A percentile compares a stretch with the other conserved stretches of the same genome.
Conservation (phyloP, 2,113 vertebrate genomes). For the Thryonomys swinderianus region DNA sequence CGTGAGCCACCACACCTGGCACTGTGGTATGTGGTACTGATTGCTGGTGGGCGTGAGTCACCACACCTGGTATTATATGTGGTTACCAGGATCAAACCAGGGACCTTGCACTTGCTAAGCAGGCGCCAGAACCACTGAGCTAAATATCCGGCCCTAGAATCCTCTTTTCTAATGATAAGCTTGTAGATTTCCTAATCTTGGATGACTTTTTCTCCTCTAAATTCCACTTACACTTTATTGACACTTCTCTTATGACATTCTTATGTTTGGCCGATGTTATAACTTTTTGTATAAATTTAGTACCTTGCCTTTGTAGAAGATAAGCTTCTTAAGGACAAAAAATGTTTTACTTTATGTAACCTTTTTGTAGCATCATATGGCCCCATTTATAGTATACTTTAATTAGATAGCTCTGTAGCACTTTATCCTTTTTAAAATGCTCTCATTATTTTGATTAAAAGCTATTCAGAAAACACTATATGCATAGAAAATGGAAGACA, state of each 20-base stretch:
- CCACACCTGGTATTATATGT: too few species aligned
- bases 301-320: not conserved
- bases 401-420: not conserved
- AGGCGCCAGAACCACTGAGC: too few species aligned
- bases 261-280: not conserved
- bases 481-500: not conserved
- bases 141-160: too few species aligned
- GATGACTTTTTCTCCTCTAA: not conserved
- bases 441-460: not conserved
- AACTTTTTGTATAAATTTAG: not conserved
- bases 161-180: not conserved
- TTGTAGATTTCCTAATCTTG: not conserved
- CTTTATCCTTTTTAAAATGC: conserved; percentile 28
- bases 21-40: too few species aligned
- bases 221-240: not conserved
- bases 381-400: not conserved
- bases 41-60: too few species aligned
- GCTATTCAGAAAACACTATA: not conserved
- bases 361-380: not conserved
- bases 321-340: conserved; percentile 34
- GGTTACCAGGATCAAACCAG: too few species aligned
- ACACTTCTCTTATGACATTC: not conserved
- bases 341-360: not conserved
- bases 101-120: too few species aligned
- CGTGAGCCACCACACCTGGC: too few species aligned